Conservation (phyloP, 2,797 vertebrate species). For the Borostomias antarcticus region DNA sequence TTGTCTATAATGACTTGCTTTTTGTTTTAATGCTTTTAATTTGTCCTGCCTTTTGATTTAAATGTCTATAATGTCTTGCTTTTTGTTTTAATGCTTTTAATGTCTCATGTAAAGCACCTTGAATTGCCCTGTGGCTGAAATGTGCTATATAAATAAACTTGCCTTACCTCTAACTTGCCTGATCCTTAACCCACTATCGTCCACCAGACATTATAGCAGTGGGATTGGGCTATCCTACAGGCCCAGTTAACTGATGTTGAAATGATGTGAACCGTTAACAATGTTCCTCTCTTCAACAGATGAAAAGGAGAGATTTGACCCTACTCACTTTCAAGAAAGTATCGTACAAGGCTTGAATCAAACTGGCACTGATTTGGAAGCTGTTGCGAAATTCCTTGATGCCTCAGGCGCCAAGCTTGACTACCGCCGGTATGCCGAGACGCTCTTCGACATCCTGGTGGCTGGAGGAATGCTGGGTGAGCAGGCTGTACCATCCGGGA, state of each 20-base stretch:
- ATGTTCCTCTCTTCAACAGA: slow-evolving; percentile 66
- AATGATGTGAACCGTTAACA: neutral
- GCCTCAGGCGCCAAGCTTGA: slow-evolving; percentile 98
- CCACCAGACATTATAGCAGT: too few relatives aligned
- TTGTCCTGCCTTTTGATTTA: too few relatives aligned
- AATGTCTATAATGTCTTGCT: too few relatives aligned
- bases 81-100: too few relatives aligned
- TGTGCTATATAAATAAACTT: too few relatives aligned
- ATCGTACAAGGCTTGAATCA: slow-evolving; percentile 99
- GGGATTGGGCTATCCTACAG: too few relatives aligned
- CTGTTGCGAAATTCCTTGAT: slow-evolving; percentile 97
- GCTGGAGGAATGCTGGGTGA: slow-evolving; percentile 98
- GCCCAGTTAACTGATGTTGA: neutral
- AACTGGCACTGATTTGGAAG: slow-evolving; percentile 97
- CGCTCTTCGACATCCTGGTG: slow-evolving; percentile 98
- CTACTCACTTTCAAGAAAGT: slow-evolving; percentile 98
- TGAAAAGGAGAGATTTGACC: slow-evolving; percentile 99
- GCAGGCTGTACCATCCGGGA: slow-evolving; percentile 64
- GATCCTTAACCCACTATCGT: too few relatives aligned
- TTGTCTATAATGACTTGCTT: too few relatives aligned
- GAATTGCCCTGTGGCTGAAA: too few relatives aligned
- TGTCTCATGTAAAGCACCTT: too few relatives aligned
- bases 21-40: too few relatives aligned
- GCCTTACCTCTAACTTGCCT: too few relatives aligned
- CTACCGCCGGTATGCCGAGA: slow-evolving; percentile 98